These are phyloP conservation scores for Bombus confusus DNA, from an alignment of 1,140 invertebrate species.

Conservation along the genomic window DNA sequence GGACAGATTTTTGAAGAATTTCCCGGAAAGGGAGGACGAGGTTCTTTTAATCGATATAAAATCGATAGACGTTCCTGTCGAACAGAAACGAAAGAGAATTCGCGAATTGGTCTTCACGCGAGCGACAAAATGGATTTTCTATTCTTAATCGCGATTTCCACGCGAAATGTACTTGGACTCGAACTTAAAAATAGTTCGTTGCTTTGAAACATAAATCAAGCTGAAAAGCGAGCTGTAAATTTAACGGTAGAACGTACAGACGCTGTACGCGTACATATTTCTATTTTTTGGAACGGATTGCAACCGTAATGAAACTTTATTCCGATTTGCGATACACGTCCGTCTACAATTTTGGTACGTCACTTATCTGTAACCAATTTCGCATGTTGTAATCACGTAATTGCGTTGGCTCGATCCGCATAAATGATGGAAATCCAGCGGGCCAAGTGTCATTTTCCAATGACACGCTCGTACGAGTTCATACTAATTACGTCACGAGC, in stretches of 20 bases:
- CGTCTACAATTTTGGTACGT: background rate
- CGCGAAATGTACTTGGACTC: background rate
- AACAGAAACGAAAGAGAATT: background rate
- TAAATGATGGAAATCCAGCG: constrained; percentile 33
- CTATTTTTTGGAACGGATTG: background rate
- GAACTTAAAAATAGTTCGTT: constrained; percentile 3
- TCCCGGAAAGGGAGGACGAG: background rate
- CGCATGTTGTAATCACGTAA: background rate
- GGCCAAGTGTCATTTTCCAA: constrained; percentile 16
- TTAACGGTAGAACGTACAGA: background rate
- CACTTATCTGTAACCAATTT: constrained; percentile 8
- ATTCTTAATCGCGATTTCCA: constrained; percentile 23
- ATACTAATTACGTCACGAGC: constrained; percentile 38
- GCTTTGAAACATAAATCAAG: constrained; percentile 3
- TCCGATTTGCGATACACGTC: background rate
- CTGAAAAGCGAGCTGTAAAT: background rate
- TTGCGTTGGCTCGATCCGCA: background rate
- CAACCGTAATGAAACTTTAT: background rate
- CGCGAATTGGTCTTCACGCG: no score
- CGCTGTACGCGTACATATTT: background rate
- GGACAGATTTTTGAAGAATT: background rate
- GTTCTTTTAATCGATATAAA: background rate
- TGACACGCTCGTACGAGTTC: constrained; percentile 16
- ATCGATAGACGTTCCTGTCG: background rate
- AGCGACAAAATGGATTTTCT: constrained; percentile 16